Percentiles rank a stretch among this genome's conserved stretches.
These are phyloP conservation scores for Drosophila subsilvestris DNA, from an alignment of 2,888 invertebrate species.

Conservation along the genomic window DNA sequence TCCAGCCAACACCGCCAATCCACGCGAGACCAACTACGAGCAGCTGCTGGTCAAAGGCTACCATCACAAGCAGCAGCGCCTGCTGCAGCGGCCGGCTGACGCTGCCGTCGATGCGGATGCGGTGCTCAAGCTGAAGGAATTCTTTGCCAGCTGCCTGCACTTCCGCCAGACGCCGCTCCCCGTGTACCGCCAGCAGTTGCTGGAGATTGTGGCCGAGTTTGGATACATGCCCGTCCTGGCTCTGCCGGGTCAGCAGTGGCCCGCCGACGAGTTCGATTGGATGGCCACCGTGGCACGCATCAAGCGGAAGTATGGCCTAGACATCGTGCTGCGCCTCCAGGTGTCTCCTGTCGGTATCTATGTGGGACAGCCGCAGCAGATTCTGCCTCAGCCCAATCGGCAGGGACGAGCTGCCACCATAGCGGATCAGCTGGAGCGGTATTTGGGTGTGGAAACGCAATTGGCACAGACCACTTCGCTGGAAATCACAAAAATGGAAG, in stretches of 20 bases:
- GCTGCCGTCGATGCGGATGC: conserved; percentile 51
- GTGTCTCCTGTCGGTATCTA: conserved; percentile 65
- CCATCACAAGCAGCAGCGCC: conserved; percentile 69
- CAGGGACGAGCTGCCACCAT: conserved; percentile 45
- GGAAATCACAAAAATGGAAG: conserved; percentile 72
- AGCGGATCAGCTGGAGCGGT: conserved; percentile 52
- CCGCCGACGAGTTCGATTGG: conserved; percentile 74
- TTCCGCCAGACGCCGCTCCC: conserved; percentile 42
- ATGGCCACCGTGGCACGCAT: conserved; percentile 71
- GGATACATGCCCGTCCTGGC: conserved; percentile 77
- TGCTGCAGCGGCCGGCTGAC: conserved; percentile 62
- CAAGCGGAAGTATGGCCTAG: conserved; percentile 75
- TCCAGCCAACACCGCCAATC: conserved; percentile 66
- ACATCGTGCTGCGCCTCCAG: conserved; percentile 74
- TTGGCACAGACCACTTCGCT: conserved; percentile 61
- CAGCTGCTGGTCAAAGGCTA: conserved; percentile 68
- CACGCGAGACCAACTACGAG: conserved; percentile 74
- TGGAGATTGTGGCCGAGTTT: conserved; percentile 67
- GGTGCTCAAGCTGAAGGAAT: conserved; percentile 72
- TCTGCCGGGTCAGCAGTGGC: conserved; percentile 47
- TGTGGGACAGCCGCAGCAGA: conserved; percentile 74
- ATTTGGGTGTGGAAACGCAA: conserved; percentile 60
- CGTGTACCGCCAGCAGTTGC: conserved; percentile 54
- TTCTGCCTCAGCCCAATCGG: conserved; percentile 49
- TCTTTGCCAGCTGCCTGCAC: conserved; percentile 77